phyloP scores from a whole-genome alignment of 2,113 vertebrate genomes.

The Carlito syrichta region DNA sequence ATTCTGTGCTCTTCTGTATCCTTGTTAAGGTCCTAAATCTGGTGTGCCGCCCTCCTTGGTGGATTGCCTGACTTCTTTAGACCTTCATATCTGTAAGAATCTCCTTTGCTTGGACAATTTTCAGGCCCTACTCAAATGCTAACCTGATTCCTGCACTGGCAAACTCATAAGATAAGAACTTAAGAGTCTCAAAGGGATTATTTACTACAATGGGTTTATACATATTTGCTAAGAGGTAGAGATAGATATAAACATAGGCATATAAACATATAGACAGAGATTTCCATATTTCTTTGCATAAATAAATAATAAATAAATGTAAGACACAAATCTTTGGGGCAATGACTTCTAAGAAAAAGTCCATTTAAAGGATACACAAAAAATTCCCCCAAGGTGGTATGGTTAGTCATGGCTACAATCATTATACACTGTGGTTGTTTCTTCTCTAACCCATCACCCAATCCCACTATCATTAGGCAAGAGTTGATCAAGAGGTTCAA shows the following conservation, averaged over 20 bases:
- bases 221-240: neutral
- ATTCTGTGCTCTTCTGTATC: neutral
- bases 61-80: neutral
- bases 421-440: neutral
- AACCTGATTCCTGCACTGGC: neutral
- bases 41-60: neutral
- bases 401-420: fast-evolving
- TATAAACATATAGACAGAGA: neutral
- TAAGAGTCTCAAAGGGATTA: neutral
- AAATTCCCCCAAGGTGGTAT: fast-evolving
- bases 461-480: neutral
- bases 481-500: neutral
- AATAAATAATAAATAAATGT: neutral
- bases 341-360: neutral
- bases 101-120: neutral
- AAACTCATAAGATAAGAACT: neutral
- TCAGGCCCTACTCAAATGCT: neutral
- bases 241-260: neutral
- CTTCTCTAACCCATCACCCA: neutral
- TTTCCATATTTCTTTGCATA: neutral
- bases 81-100: neutral
- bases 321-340: neutral
- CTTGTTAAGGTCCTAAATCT: neutral
- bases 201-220: neutral
- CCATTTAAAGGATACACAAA: neutral